A percentile compares a stretch with the other conserved stretches of the same genome.
Conservation (phyloP, 2,888 invertebrate genomes). For the Galeopsomyia nigrocyanea region DNA sequence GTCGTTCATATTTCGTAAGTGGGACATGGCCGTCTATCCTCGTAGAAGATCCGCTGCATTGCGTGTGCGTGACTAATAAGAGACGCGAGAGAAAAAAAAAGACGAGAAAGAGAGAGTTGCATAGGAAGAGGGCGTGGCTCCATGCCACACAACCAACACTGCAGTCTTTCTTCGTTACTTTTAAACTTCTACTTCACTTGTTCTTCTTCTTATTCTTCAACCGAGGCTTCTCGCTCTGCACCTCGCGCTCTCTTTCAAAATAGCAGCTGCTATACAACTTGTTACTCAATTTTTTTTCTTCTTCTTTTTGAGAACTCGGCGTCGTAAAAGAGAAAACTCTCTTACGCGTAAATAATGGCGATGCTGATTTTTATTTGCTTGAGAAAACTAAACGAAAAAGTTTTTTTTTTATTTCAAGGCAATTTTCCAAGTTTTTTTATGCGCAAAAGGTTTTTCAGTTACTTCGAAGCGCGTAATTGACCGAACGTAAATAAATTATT, state of each 20-base stretch:
- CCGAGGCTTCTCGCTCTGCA: not conserved
- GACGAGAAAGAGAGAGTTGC: conserved; percentile 28
- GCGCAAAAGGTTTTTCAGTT: too few species aligned
- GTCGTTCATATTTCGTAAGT: conserved; percentile 50
- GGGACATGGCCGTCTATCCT: conserved; percentile 48
- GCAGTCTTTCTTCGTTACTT: conserved; percentile 22
- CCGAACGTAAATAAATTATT: too few species aligned
- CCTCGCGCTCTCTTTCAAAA: conserved; percentile 32
- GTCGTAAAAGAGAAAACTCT: too few species aligned
- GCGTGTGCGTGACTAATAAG: conserved; percentile 31
- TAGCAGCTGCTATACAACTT: conserved; percentile 24
- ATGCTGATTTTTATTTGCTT: too few species aligned
- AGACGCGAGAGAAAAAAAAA: conserved; percentile 28
- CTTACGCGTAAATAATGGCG: too few species aligned
- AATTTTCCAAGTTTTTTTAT: too few species aligned
- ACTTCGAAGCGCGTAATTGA: too few species aligned
- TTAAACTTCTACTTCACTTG: conserved; percentile 11
- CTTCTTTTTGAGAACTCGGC: conserved; percentile 19
- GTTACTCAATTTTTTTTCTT: conserved; percentile 40
- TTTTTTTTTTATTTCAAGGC: too few species aligned
- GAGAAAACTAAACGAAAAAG: too few species aligned
- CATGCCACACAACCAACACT: not conserved
- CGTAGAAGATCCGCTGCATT: not conserved
- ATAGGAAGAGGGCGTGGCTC: conserved; percentile 46
- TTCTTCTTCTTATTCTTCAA: not conserved